Percentiles rank a stretch among this genome's conserved stretches.
Evolutionary conservation across 2,797 vertebrate genomes (phyloP).

Genomic region (Heteromormyrus szaboi): DNA sequence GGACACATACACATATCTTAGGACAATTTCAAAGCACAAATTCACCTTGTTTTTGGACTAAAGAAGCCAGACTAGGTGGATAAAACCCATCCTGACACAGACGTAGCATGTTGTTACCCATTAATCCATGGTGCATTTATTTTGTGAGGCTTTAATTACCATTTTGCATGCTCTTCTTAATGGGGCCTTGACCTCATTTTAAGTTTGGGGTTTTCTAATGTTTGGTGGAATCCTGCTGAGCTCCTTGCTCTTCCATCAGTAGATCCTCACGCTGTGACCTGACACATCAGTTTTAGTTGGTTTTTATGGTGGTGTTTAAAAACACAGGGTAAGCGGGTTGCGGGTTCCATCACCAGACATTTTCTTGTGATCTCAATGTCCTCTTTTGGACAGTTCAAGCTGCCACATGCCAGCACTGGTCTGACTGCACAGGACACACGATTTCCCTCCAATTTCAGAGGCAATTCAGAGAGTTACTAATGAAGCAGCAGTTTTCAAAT

Average conservation of each 20-base stretch:
- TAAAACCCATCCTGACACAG: background rate
- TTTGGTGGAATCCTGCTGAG: background rate
- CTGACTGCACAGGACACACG: background rate
- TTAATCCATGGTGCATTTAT: background rate
- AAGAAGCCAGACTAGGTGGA: background rate
- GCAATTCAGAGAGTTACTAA: background rate
- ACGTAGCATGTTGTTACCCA: background rate
- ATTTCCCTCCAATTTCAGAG: background rate
- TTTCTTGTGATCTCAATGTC: background rate
- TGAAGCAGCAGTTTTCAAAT: background rate
- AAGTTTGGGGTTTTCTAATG: background rate
- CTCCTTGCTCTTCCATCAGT: background rate
- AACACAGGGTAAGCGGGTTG: background rate
- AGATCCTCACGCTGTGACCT: background rate
- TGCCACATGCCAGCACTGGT: background rate
- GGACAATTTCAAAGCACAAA: background rate
- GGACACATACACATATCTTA: background rate
- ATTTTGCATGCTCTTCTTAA: background rate
- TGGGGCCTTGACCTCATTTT: background rate
- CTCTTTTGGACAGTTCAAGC: background rate
- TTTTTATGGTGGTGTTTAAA: background rate
- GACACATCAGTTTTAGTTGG: background rate
- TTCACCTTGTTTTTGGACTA: background rate
- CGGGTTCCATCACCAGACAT: background rate
- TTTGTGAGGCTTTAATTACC: background rate